A percentile compares a stretch with the other conserved stretches of the same genome.
Evolutionary conservation across 2,797 vertebrate species (phyloP).

Genomic region (Spea hammondii): DNA sequence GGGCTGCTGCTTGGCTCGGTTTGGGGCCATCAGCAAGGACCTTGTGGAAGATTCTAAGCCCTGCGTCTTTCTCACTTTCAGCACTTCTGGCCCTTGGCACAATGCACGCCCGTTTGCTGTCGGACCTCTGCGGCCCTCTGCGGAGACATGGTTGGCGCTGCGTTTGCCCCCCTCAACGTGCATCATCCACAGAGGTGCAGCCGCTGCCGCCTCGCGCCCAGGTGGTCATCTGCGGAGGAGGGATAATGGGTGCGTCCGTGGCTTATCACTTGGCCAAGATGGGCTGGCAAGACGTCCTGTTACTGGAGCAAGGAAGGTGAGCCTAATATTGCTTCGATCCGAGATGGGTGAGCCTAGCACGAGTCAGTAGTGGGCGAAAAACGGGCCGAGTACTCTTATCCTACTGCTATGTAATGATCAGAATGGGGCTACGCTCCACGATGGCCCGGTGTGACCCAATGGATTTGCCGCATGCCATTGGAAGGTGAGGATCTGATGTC

Average conservation of each 20-base stretch:
- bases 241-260: slow-evolving; percentile 89
- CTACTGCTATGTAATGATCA: no score
- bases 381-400: no score
- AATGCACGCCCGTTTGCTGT: slow-evolving; percentile 75
- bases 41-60: no score
- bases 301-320: slow-evolving; percentile 97
- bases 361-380: no score
- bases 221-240: slow-evolving; percentile 93
- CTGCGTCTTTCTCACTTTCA: no score
- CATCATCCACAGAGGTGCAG: slow-evolving; percentile 62
- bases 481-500: no score
- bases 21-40: no score
- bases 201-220: slow-evolving; percentile 81
- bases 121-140: slow-evolving; percentile 61
- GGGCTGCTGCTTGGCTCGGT: no score
- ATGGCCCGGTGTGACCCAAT: no score
- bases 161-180: slow-evolving; percentile 56
- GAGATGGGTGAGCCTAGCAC: no score
- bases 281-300: slow-evolving; percentile 89
- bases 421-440: no score
- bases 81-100: slow-evolving; percentile 24
- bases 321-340: slow-evolving; percentile 9
- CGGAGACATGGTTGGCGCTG: slow-evolving; percentile 59
- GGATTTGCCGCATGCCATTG: no score
- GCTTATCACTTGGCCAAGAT: slow-evolving; percentile 94